phyloP scores from a whole-genome alignment of 2,113 vertebrate genomes.

The Haplochromis vanheusdeni region DNA sequence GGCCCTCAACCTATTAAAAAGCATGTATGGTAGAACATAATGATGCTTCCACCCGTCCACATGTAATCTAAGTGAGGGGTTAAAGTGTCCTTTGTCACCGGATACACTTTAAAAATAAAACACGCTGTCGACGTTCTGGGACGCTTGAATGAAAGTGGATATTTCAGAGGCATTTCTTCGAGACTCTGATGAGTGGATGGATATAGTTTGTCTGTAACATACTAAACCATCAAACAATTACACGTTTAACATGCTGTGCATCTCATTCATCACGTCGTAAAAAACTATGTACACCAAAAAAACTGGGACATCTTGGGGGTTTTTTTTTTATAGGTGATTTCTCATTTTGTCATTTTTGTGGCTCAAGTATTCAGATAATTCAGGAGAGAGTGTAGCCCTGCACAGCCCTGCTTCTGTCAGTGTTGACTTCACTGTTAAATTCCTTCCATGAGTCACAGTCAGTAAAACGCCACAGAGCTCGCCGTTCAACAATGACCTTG shows the following conservation, averaged over 20 bases:
- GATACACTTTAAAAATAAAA: slow-evolving; percentile 90
- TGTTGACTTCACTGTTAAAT: slow-evolving; percentile 44
- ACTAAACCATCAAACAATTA: slow-evolving; percentile 39
- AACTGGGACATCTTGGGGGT: background rate
- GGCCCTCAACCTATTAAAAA: slow-evolving; percentile 72
- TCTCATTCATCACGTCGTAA: background rate
- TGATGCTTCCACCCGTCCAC: slow-evolving; percentile 73
- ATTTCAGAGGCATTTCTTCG: slow-evolving; percentile 63
- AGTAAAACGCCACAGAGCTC: background rate
- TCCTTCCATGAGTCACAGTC: slow-evolving; percentile 40
- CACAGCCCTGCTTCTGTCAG: background rate
- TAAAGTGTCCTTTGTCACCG: slow-evolving; percentile 79
- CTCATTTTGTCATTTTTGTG: background rate
- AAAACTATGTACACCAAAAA: background rate
- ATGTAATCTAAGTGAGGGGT: slow-evolving; percentile 83
- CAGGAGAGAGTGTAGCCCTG: background rate
- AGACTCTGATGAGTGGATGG: slow-evolving; percentile 51
- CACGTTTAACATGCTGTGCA: background rate
- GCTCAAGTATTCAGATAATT: background rate
- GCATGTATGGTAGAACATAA: slow-evolving; percentile 65
- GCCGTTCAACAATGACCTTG: slow-evolving; percentile 9
- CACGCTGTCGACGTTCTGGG: slow-evolving; percentile 66
- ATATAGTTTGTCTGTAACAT: slow-evolving; percentile 41
- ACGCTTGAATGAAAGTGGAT: slow-evolving; percentile 69
- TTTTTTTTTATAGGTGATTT: background rate